Percentiles rank a stretch among this genome's conserved stretches.
phyloP scores from a whole-genome alignment of 92 coral and sea anemone species.

The Epizoanthus illoricatus region DNA sequence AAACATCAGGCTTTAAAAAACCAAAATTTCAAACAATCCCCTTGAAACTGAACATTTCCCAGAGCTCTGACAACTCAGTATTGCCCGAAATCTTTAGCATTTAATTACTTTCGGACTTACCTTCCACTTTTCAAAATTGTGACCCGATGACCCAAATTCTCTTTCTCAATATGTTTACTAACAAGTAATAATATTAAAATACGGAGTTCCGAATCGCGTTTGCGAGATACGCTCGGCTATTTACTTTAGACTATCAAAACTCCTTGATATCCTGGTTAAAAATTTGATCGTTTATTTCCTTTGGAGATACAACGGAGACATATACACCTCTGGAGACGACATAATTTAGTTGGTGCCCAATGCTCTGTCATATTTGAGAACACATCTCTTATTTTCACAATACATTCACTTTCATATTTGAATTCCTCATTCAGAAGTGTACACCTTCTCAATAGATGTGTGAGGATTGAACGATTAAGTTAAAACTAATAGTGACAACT shows the following conservation, averaged over 20 bases:
- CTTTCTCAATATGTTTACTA: constrained; percentile 40
- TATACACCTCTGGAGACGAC: constrained; percentile 31
- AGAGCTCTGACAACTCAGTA: constrained; percentile 13
- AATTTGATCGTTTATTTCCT: constrained; percentile 53
- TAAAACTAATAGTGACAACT: constrained; percentile 62
- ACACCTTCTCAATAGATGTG: constrained; percentile 38
- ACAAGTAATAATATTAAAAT: constrained; percentile 8
- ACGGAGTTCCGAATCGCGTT: constrained; percentile 8
- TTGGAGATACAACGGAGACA: constrained; percentile 32
- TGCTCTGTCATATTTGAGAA: constrained; percentile 25
- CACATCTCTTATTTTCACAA: constrained; percentile 15
- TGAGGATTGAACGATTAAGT: constrained; percentile 44
- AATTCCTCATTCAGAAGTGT: constrained; percentile 30
- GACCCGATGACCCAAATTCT: constrained; percentile 69
- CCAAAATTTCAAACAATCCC: constrained; percentile 41
- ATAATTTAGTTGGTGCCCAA: constrained; percentile 35
- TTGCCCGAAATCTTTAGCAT: background rate
- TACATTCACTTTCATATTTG: constrained; percentile 18
- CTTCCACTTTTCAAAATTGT: constrained; percentile 37
- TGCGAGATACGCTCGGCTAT: constrained; percentile 23
- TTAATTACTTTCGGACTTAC: background rate
- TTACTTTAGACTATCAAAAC: constrained; percentile 61
- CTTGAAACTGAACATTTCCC: constrained; percentile 26
- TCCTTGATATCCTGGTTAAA: constrained; percentile 55
- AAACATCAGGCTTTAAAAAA: constrained; percentile 35